Conservation (phyloP, 2,888 invertebrate species). For the Notodonta dromedarius region DNA sequence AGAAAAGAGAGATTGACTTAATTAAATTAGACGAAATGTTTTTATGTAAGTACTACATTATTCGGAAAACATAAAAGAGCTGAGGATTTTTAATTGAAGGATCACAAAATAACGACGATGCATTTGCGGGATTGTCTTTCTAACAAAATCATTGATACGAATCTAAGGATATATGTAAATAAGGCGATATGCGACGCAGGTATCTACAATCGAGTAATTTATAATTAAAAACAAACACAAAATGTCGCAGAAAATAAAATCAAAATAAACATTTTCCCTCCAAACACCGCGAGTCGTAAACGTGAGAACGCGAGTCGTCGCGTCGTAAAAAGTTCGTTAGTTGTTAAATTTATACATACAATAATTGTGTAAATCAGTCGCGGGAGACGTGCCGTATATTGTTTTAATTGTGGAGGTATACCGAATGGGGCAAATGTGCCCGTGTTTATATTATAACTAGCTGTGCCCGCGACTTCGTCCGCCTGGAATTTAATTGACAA, state of each 20-base stretch:
- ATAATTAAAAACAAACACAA: constrained; percentile 20
- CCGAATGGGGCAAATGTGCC: constrained; percentile 17
- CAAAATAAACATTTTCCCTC: constrained; percentile 35
- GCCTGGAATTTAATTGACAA: no score
- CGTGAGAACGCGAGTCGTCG: constrained; percentile 42
- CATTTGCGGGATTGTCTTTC: no score
- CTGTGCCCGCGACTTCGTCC: no score
- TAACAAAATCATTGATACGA: no score
- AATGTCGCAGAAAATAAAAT: constrained; percentile 32
- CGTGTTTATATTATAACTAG: constrained; percentile 33
- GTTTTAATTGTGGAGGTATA: constrained; percentile 40
- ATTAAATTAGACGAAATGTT: no score
- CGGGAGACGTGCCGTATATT: constrained; percentile 23
- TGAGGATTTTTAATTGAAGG: background rate
- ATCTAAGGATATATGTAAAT: no score
- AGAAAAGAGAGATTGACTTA: no score
- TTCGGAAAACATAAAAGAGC: background rate
- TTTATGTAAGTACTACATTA: background rate
- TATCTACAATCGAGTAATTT: no score
- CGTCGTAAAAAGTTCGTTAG: constrained; percentile 71
- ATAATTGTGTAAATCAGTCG: constrained; percentile 61
- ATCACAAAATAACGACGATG: no score
- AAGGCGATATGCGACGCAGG: no score
- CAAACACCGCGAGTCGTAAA: constrained; percentile 47
- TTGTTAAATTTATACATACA: constrained; percentile 60